These are phyloP conservation scores for Podarcis cretensis DNA, from an alignment of 2,113 vertebrate species.

Conservation along the genomic window DNA sequence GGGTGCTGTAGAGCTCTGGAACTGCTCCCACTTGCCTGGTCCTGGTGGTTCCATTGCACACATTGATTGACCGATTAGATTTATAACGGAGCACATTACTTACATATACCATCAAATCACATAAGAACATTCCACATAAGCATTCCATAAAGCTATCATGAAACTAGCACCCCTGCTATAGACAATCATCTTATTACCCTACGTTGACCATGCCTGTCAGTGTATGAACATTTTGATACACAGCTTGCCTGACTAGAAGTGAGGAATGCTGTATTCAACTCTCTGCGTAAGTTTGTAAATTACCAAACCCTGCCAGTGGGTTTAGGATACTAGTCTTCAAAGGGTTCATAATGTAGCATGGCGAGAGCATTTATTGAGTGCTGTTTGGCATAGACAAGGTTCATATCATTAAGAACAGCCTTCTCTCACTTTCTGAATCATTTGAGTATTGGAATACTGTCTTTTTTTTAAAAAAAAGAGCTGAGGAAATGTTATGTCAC, in stretches of 20 bases:
- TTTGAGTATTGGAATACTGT: constrained; percentile 30
- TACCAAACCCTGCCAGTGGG: constrained; percentile 11
- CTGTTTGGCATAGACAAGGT: constrained; percentile 30
- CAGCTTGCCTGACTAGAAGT: background rate
- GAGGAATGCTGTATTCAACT: background rate
- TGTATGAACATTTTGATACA: background rate
- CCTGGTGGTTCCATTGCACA: too few relatives aligned
- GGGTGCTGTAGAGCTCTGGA: too few relatives aligned
- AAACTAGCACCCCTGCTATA: too few relatives aligned
- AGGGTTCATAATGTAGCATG: constrained; percentile 47
- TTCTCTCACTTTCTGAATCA: constrained; percentile 6
- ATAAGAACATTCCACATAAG: too few relatives aligned
- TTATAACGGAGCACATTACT: too few relatives aligned
- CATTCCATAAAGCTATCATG: too few relatives aligned
- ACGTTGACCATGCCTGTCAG: background rate
- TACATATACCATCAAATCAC: too few relatives aligned
- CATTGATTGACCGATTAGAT: too few relatives aligned
- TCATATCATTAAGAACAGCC: background rate
- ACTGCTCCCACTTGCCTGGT: too few relatives aligned
- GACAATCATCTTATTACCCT: background rate
- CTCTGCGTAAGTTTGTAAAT: background rate
- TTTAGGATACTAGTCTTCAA: constrained; percentile 46
- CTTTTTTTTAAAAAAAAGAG: background rate
- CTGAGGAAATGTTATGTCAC: background rate
- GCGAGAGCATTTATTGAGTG: constrained; percentile 17